phyloP scores from a whole-genome alignment of 1,140 invertebrate species.

The Dendrolimus punctatus region DNA sequence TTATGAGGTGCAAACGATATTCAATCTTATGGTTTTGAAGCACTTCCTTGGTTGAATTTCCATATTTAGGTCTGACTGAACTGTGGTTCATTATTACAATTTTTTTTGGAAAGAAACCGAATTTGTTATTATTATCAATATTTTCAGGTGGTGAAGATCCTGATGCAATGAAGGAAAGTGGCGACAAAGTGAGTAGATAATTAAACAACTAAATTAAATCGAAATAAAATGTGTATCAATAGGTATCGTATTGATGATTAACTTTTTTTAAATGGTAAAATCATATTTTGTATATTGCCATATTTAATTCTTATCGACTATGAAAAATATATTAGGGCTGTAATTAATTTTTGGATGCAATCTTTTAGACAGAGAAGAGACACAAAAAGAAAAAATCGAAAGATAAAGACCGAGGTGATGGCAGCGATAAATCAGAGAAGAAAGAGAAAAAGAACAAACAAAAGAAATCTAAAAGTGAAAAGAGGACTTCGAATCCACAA shows the following conservation, averaged over 20 bases:
- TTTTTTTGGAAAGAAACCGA: too few species aligned
- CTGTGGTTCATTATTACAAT: too few species aligned
- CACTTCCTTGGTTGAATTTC: too few species aligned
- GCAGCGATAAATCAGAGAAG: conserved; percentile 46
- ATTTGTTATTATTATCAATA: conserved; percentile 3
- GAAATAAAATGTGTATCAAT: not conserved
- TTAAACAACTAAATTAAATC: conserved; percentile 7
- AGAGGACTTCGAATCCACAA: conserved; percentile 38
- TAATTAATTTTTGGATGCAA: too few species aligned
- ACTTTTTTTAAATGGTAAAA: too few species aligned
- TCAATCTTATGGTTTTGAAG: too few species aligned
- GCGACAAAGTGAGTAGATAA: conserved; percentile 48
- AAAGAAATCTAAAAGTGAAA: conserved; percentile 55
- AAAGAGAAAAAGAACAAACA: conserved; percentile 65
- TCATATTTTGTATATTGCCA: too few species aligned
- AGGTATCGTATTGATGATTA: not conserved
- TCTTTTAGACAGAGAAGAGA: conserved; percentile 41
- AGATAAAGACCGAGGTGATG: conserved; percentile 60
- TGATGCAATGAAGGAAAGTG: conserved; percentile 37
- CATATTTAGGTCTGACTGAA: too few species aligned
- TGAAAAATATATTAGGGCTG: too few species aligned
- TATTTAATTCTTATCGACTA: too few species aligned
- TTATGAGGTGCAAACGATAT: too few species aligned
- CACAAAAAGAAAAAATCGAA: conserved; percentile 70
- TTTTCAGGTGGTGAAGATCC: conserved; percentile 54